These are phyloP conservation scores for Heterodera carotae DNA, from an alignment of 1,140 invertebrate species.

Conservation along the genomic window DNA sequence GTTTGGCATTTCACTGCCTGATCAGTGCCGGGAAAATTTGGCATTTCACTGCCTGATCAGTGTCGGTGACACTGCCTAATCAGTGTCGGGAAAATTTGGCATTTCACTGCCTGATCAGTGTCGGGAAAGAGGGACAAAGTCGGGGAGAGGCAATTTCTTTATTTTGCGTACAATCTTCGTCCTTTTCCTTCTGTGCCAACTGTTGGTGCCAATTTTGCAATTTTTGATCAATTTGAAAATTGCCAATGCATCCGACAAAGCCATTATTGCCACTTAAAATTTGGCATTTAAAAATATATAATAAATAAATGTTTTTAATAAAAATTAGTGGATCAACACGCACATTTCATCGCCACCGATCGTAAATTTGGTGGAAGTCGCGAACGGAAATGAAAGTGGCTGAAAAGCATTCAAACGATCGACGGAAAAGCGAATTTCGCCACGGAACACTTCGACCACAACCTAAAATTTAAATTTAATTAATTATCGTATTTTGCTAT, in stretches of 20 bases:
- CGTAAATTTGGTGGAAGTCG: neutral
- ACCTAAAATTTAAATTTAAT: conserved; percentile 20
- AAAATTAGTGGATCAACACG: neutral
- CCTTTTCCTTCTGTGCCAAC: conserved; percentile 6
- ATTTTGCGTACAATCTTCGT: conserved; percentile 10
- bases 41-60: no score
- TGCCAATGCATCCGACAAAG: conserved; percentile 53
- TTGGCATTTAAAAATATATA: conserved; percentile 16
- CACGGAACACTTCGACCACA: conserved; percentile 43
- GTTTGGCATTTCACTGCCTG: no score
- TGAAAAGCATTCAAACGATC: conserved; percentile 43
- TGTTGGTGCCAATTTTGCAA: conserved; percentile 24
- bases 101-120: no score
- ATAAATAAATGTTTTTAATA: neutral
- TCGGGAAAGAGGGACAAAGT: no score
- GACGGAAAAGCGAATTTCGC: conserved; percentile 51
- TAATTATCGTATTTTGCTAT: no score
- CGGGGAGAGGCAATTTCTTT: no score
- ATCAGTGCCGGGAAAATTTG: no score
- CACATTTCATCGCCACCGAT: conserved; percentile 31
- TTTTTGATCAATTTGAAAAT: conserved; percentile 38
- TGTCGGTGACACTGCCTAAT: no score
- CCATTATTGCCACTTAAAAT: no score
- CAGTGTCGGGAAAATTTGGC: no score
- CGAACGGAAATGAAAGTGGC: conserved; percentile 12